A percentile compares a stretch with the other conserved stretches of the same genome.
Evolutionary conservation across 2,888 invertebrate genomes (phyloP).

Genomic region (Aelia acuminata): DNA sequence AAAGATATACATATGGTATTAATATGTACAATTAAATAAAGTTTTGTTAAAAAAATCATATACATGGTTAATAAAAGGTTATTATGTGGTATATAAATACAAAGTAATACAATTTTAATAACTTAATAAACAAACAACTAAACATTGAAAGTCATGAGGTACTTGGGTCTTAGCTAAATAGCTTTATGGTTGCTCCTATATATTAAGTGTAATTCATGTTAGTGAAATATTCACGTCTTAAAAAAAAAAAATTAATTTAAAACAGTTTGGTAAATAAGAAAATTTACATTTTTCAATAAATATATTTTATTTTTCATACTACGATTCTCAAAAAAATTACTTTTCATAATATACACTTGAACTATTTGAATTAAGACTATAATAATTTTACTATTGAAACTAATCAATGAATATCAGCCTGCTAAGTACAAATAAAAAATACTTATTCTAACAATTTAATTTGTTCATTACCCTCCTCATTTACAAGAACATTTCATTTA

Average conservation of each 20-base stretch:
- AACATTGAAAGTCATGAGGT: slow-evolving; percentile 42
- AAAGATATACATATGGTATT: slow-evolving; percentile 48
- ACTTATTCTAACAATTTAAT: slow-evolving; percentile 41
- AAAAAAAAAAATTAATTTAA: not conserved
- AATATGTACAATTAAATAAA: slow-evolving; percentile 44
- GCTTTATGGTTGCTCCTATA: not conserved
- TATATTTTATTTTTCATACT: slow-evolving; percentile 23
- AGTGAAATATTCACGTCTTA: not conserved
- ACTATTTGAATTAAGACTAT: slow-evolving; percentile 40
- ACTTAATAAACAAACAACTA: slow-evolving; percentile 9
- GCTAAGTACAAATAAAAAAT: slow-evolving; percentile 49
- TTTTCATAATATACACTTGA: slow-evolving; percentile 12
- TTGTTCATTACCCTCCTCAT: slow-evolving; percentile 42
- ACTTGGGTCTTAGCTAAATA: slow-evolving; percentile 26
- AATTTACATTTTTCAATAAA: slow-evolving; percentile 35
- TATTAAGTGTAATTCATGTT: slow-evolving; percentile 23
- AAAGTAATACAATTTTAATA: slow-evolving; percentile 21
- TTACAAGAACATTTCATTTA: slow-evolving; percentile 20
- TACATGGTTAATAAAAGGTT: slow-evolving; percentile 46
- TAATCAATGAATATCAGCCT: slow-evolving; percentile 43
- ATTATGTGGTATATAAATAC: slow-evolving; percentile 36
- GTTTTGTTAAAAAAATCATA: slow-evolving; percentile 40
- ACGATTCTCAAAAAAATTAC: slow-evolving; percentile 32
- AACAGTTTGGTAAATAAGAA: slow-evolving; percentile 42
- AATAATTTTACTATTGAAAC: slow-evolving; percentile 21